Percentiles rank a stretch among this genome's conserved stretches.
Evolutionary conservation across 2,113 vertebrate species (phyloP).

Genomic region (Centrocercus urophasianus): DNA sequence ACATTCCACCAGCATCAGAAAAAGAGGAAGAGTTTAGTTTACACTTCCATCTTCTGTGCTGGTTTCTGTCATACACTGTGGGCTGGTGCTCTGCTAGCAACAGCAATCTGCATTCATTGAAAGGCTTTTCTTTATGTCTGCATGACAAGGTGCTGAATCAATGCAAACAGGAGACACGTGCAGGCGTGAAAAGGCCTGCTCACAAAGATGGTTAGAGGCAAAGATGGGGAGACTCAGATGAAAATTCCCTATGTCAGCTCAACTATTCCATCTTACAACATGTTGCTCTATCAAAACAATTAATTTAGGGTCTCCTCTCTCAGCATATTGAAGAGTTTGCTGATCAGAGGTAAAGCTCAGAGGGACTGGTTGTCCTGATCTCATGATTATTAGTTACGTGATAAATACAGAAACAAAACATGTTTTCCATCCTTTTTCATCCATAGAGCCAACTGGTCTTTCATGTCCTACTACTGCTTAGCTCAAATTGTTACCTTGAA

Average conservation of each 20-base stretch:
- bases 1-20: background rate
- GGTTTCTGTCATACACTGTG: background rate
- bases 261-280: background rate
- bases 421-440: background rate
- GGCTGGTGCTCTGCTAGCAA: background rate
- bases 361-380: background rate
- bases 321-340: background rate
- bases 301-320: background rate
- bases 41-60: background rate
- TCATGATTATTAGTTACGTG: background rate
- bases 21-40: background rate
- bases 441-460: background rate
- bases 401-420: background rate
- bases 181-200: background rate
- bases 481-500: background rate
- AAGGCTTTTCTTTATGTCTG: background rate
- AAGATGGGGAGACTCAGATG: background rate
- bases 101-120: background rate
- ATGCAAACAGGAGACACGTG: background rate
- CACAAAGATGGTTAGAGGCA: background rate
- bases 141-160: background rate
- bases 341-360: background rate
- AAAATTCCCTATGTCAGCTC: background rate
- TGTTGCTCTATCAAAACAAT: background rate
- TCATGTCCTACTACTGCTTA: background rate